These are phyloP conservation scores for Diorhabda carinulata DNA, from an alignment of 1,140 invertebrate species.

Conservation along the genomic window DNA sequence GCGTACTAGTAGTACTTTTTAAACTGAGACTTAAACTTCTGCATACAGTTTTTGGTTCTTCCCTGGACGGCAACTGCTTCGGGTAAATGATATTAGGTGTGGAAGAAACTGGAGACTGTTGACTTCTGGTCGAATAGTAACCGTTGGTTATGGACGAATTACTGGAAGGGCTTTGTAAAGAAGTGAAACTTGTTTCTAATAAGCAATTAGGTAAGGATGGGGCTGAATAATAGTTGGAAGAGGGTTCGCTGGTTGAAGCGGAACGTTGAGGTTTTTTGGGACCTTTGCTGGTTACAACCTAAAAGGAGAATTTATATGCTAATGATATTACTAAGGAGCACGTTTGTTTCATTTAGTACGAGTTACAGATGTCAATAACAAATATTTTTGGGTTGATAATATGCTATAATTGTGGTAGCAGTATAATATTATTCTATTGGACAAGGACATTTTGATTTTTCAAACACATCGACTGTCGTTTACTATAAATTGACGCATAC, in stretches of 20 bases:
- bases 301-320: slow-evolving; percentile 25
- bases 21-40: slow-evolving; percentile 37
- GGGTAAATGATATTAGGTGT: not conserved
- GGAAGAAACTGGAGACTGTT: slow-evolving; percentile 33
- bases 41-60: not conserved
- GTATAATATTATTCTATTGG: too few relatives aligned
- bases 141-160: slow-evolving; percentile 50
- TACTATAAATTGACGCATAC: too few relatives aligned
- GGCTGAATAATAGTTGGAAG: slow-evolving; percentile 42
- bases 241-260: slow-evolving; percentile 34
- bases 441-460: too few relatives aligned
- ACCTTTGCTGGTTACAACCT: slow-evolving; percentile 74
- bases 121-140: slow-evolving; percentile 44
- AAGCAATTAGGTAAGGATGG: slow-evolving; percentile 56
- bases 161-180: slow-evolving; percentile 54
- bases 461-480: too few relatives aligned
- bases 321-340: too few relatives aligned
- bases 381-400: too few relatives aligned
- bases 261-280: slow-evolving; percentile 66
- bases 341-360: too few relatives aligned
- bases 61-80: not conserved
- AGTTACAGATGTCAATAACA: too few relatives aligned
- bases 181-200: slow-evolving; percentile 74
- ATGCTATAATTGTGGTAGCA: too few relatives aligned
- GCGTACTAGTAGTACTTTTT: slow-evolving; percentile 32